Conservation (phyloP, 2,113 vertebrate species). For the Apeltes quadracus region DNA sequence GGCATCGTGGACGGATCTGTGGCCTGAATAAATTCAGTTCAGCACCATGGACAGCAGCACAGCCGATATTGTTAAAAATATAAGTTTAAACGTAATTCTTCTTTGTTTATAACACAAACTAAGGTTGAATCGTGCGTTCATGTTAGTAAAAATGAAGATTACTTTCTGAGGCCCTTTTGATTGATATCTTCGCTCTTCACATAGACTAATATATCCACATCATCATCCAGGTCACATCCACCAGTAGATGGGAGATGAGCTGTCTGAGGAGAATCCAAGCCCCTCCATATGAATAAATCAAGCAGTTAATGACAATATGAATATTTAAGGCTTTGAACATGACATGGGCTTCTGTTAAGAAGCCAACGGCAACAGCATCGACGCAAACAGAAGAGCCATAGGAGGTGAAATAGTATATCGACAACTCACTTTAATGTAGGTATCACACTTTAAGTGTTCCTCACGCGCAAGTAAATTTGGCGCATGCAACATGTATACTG, state of each 20-base stretch:
- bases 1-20: not conserved
- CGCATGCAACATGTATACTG: constrained; percentile 70
- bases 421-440: constrained; percentile 63
- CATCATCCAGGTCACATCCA: constrained; percentile 6
- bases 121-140: not conserved
- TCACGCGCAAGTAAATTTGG: constrained; percentile 60
- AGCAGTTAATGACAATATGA: constrained; percentile 5
- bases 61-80: not conserved
- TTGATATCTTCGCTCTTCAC: not conserved
- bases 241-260: not conserved
- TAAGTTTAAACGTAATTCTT: not conserved
- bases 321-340: constrained; percentile 27
- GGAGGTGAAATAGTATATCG: constrained; percentile 43
- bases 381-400: constrained; percentile 31
- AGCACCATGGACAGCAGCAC: constrained; percentile 37
- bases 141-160: not conserved
- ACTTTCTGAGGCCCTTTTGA: not conserved
- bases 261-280: not conserved
- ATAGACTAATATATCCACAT: no score
- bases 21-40: constrained; percentile 26
- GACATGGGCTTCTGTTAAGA: not conserved
- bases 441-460: constrained; percentile 43
- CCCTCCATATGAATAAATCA: not conserved
- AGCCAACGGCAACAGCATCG: not conserved
- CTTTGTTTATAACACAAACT: not conserved